These are phyloP conservation scores for Raja brachyura DNA, from an alignment of 2,113 vertebrate species.

Conservation along the genomic window DNA sequence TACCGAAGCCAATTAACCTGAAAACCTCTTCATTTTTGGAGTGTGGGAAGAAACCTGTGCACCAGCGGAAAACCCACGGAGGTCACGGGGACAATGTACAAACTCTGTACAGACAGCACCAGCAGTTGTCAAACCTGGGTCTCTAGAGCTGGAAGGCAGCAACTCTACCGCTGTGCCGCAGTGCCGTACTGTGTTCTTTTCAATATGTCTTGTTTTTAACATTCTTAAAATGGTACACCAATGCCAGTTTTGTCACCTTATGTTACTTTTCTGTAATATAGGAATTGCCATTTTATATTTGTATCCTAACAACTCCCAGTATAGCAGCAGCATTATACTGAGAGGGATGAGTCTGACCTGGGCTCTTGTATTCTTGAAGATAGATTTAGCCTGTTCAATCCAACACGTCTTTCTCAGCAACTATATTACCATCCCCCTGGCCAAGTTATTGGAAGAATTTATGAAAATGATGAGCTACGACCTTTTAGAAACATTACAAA, in stretches of 20 bases:
- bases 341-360: background rate
- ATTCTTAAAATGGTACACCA: background rate
- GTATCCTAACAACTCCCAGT: background rate
- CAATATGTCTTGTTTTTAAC: background rate
- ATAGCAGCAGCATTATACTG: background rate
- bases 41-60: too few species aligned
- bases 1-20: too few species aligned
- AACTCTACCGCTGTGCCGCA: too few species aligned
- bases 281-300: background rate
- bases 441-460: background rate
- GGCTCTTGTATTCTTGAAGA: background rate
- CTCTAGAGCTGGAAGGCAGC: too few species aligned
- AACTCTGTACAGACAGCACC: too few species aligned
- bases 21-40: too few species aligned
- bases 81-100: too few species aligned
- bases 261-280: background rate
- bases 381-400: background rate
- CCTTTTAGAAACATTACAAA: too few species aligned
- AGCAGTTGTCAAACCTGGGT: too few species aligned
- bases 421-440: background rate
- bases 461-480: too few species aligned
- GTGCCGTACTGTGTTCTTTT: background rate
- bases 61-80: too few species aligned
- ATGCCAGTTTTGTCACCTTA: background rate
- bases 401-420: background rate